Conservation (phyloP, 2,797 vertebrate genomes). For the Dryobates pubescens region DNA sequence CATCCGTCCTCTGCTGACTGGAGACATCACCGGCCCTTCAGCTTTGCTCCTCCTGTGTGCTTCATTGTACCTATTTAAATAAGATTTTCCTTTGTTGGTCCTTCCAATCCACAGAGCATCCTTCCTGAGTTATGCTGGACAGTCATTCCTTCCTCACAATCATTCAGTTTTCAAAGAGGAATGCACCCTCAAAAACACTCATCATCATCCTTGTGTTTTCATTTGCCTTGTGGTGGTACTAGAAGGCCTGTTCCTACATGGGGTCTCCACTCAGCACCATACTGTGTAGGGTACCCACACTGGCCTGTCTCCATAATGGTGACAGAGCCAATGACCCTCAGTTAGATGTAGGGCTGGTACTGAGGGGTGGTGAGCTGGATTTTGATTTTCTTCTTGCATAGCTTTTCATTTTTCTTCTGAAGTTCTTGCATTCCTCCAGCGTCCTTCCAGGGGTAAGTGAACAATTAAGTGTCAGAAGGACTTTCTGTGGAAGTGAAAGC, state of each 20-base stretch:
- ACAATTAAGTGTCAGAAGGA: constrained; percentile 26
- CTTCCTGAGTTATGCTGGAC: neutral
- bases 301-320: neutral
- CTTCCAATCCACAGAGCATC: neutral
- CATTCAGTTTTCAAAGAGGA: neutral
- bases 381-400: neutral
- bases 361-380: neutral
- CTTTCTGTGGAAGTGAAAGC: constrained; percentile 30
- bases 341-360: neutral
- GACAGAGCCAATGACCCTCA: neutral
- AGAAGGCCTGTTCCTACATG: neutral
- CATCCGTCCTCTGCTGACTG: neutral
- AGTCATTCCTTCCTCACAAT: neutral
- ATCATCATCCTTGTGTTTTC: neutral
- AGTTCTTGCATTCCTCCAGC: neutral
- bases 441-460: constrained; percentile 20
- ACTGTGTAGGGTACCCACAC: rapidly evolving
- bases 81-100: neutral
- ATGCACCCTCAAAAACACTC: neutral
- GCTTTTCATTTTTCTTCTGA: neutral
- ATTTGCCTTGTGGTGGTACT: neutral
- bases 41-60: neutral
- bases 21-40: neutral
- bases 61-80: neutral
- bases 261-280: neutral